phyloP scores from a whole-genome alignment of 1,140 invertebrate genomes.

The Conus betulinus region DNA sequence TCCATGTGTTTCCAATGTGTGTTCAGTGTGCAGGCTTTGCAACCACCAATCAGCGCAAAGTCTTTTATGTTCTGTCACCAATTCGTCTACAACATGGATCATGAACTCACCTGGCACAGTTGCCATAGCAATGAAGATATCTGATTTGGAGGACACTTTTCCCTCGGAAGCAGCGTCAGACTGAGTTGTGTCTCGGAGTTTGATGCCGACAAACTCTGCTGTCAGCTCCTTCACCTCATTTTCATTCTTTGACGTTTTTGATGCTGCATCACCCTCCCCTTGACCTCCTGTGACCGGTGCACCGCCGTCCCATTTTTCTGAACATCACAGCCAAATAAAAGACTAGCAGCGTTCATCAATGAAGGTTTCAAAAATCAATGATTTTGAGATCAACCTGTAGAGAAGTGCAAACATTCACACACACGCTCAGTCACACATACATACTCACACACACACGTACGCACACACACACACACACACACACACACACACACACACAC shows the following conservation, averaged over 20 bases:
- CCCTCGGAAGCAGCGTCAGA: neutral
- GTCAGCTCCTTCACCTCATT: neutral
- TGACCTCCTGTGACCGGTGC: neutral
- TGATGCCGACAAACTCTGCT: neutral
- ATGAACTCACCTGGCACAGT: constrained; percentile 37
- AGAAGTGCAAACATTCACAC: too few relatives aligned
- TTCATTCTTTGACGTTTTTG: neutral
- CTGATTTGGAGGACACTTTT: neutral
- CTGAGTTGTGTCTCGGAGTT: neutral
- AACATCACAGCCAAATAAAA: neutral
- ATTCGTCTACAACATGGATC: neutral
- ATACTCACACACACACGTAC: too few relatives aligned
- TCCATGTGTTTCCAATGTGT: too few relatives aligned
- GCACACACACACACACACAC: too few relatives aligned
- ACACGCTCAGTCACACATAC: too few relatives aligned
- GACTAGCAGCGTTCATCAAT: too few relatives aligned
- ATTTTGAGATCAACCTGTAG: too few relatives aligned
- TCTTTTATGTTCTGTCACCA: neutral
- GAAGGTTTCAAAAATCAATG: too few relatives aligned
- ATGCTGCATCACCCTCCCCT: neutral
- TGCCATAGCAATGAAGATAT: constrained; percentile 45
- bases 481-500: too few relatives aligned
- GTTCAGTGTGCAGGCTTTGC: too few relatives aligned
- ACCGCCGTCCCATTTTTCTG: neutral
- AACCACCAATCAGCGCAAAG: too few relatives aligned